A percentile compares a stretch with the other conserved stretches of the same genome.
phyloP scores from a whole-genome alignment of 2,888 invertebrate genomes.

The Cephus pygmeus region DNA sequence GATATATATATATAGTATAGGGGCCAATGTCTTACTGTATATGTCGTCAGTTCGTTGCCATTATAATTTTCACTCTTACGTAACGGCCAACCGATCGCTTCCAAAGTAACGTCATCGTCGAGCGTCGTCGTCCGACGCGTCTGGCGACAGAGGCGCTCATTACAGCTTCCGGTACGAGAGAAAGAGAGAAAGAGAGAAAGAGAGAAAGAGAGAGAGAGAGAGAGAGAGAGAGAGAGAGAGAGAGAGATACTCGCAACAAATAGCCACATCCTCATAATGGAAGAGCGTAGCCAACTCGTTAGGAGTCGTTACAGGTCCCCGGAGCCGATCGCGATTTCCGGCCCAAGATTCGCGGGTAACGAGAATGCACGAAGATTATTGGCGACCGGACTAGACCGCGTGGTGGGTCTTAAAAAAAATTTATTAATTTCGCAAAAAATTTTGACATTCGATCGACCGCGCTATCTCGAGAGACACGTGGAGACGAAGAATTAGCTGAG shows the following conservation, averaged over 20 bases:
- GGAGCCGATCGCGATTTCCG: slow-evolving; percentile 39
- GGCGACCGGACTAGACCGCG: background rate
- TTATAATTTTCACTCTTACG: background rate
- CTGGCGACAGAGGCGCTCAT: slow-evolving; percentile 62
- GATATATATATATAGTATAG: no score
- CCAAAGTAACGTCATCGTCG: slow-evolving; percentile 57
- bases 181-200: slow-evolving; percentile 32
- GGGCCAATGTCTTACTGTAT: no score
- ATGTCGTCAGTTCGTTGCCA: background rate
- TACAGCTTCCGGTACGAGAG: slow-evolving; percentile 60
- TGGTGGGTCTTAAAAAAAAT: background rate
- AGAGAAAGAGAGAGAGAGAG: slow-evolving; percentile 24
- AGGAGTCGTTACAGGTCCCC: slow-evolving; percentile 54
- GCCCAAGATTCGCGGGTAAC: slow-evolving; percentile 8
- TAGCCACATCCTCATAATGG: slow-evolving; percentile 65
- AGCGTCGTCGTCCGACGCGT: slow-evolving; percentile 43
- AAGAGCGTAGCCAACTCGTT: slow-evolving; percentile 62
- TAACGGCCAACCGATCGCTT: slow-evolving; percentile 33
- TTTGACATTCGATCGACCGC: background rate
- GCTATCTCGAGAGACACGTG: background rate
- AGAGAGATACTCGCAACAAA: slow-evolving; percentile 50
- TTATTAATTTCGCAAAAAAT: slow-evolving; percentile 8
- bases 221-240: slow-evolving; percentile 30
- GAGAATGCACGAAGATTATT: background rate
- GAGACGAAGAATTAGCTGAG: no score